Percentiles rank a stretch among this genome's conserved stretches.
Evolutionary conservation across 2,888 invertebrate species (phyloP).

Genomic region (Oxyscelio sp.): DNA sequence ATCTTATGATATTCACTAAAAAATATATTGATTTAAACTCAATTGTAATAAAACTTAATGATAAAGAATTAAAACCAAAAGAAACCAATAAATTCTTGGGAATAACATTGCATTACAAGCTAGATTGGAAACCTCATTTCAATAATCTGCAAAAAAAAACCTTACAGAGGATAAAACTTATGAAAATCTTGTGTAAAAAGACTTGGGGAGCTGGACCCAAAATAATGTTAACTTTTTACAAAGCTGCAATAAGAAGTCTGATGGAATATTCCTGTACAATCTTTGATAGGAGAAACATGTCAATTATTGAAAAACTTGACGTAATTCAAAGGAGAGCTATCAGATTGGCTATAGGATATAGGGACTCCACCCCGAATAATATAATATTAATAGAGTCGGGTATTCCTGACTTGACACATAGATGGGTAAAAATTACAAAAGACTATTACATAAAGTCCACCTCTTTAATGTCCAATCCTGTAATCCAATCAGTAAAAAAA

Average conservation of each 20-base stretch:
- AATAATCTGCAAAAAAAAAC: neutral
- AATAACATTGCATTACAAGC: neutral
- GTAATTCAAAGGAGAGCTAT: neutral
- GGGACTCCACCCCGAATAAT: neutral
- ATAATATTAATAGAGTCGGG: neutral
- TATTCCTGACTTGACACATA: neutral
- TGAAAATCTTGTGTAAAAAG: too few species aligned
- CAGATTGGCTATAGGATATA: neutral
- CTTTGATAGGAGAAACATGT: neutral
- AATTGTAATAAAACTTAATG: neutral
- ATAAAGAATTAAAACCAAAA: neutral
- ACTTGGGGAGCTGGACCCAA: too few species aligned
- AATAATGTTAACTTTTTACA: slow-evolving; percentile 8
- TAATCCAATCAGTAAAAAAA: neutral
- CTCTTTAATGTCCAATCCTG: neutral
- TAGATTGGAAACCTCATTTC: neutral
- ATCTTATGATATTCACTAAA: neutral
- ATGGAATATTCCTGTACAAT: neutral
- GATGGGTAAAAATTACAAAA: neutral
- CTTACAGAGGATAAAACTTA: too few species aligned
- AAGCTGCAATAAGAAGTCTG: neutral
- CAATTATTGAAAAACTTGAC: neutral
- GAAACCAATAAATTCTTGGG: neutral
- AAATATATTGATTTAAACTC: neutral
- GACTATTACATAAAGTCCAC: neutral